Conservation (phyloP, 2,888 invertebrate species). For the Drosophila peninsularis region DNA sequence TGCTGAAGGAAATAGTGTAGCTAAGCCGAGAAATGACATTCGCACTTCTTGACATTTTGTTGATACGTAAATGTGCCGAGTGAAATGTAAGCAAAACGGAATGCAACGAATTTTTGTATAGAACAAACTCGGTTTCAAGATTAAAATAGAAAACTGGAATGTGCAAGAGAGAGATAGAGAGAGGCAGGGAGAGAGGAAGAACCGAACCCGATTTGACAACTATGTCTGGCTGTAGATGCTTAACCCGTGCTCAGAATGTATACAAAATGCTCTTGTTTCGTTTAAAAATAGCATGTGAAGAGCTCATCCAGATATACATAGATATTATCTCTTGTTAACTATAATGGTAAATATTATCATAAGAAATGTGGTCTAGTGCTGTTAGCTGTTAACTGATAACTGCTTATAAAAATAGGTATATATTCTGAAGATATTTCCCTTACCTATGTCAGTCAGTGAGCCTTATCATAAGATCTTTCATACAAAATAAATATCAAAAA, state of each 20-base stretch:
- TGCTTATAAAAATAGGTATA: neutral
- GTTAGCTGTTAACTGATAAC: neutral
- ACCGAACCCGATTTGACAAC: neutral
- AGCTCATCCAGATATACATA: neutral
- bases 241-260: neutral
- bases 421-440: too few species aligned
- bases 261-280: neutral
- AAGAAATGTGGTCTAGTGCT: neutral
- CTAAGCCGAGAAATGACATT: slow-evolving; percentile 29
- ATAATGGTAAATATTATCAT: neutral
- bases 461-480: too few species aligned
- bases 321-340: neutral
- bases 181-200: neutral
- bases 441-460: too few species aligned
- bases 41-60: slow-evolving; percentile 37
- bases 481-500: too few species aligned
- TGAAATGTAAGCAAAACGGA: slow-evolving; percentile 24
- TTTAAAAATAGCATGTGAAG: slow-evolving; percentile 1
- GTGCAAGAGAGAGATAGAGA: neutral
- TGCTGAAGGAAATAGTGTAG: slow-evolving; percentile 41
- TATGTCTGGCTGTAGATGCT: neutral
- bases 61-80: slow-evolving; percentile 34
- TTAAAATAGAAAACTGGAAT: slow-evolving; percentile 19
- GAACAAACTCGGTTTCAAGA: slow-evolving; percentile 6
- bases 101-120: slow-evolving; percentile 7